These are phyloP conservation scores for Caenorhabditis wallacei DNA, from an alignment of 2,888 invertebrate genomes.

Conservation along the genomic window DNA sequence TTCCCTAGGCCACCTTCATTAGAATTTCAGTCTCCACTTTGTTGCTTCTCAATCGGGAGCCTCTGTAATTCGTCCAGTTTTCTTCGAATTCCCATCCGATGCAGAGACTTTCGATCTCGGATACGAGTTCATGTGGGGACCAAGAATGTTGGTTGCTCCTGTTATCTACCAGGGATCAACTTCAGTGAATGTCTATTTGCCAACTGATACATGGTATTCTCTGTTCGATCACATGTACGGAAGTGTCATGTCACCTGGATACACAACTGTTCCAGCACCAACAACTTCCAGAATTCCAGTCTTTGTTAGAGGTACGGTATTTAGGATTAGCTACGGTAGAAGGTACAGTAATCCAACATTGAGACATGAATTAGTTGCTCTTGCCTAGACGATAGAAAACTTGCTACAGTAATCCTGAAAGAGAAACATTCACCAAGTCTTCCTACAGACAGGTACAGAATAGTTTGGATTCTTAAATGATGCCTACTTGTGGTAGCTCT, in stretches of 20 bases:
- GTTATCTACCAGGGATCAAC: constrained; percentile 68
- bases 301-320: constrained; percentile 72
- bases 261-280: constrained; percentile 74
- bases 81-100: constrained; percentile 78
- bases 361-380: too few relatives aligned
- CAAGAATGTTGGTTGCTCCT: constrained; percentile 72
- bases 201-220: constrained; percentile 83
- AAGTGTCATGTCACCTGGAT: constrained; percentile 59
- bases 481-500: too few relatives aligned
- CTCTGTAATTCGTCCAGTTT: constrained; percentile 79
- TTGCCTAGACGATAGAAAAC: too few relatives aligned
- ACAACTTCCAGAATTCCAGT: constrained; percentile 75
- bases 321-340: too few relatives aligned
- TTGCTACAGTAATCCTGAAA: too few relatives aligned
- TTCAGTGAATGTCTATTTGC: constrained; percentile 83
- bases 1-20: neutral
- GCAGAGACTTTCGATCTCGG: constrained; percentile 70
- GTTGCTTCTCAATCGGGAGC: constrained; percentile 71
- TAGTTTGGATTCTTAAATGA: too few relatives aligned
- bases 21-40: constrained; percentile 76
- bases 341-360: constrained; percentile 20
- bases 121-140: constrained; percentile 82
- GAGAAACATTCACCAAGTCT: too few relatives aligned
- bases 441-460: too few relatives aligned
- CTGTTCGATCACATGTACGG: constrained; percentile 73